Percentiles rank a stretch among this genome's conserved stretches.
Conservation (phyloP, 2,797 vertebrate genomes). For the Apogon talboti region DNA sequence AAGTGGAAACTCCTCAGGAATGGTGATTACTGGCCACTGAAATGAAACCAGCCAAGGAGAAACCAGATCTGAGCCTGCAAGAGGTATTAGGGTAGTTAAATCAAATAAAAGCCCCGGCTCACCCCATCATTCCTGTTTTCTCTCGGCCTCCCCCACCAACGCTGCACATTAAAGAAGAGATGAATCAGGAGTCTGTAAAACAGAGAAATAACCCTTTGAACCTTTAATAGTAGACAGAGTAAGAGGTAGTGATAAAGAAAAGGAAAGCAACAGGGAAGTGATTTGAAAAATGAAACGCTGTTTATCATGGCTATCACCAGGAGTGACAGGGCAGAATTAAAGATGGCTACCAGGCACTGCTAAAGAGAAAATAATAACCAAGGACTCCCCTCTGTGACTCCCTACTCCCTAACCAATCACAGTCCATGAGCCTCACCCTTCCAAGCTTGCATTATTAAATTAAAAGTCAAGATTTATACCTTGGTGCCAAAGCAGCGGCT, state of each 20-base stretch:
- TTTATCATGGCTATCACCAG: slow-evolving; percentile 52
- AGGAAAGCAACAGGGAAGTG: slow-evolving; percentile 31
- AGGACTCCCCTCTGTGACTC: slow-evolving; percentile 59
- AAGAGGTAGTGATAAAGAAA: slow-evolving; percentile 39
- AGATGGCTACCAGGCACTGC: slow-evolving; percentile 36
- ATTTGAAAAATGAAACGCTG: slow-evolving; percentile 54
- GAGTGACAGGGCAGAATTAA: slow-evolving; percentile 36
- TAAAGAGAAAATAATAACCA: slow-evolving; percentile 54
- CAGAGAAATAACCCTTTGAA: slow-evolving; percentile 69
- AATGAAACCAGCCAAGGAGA: slow-evolving; percentile 75
- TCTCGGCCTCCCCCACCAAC: slow-evolving; percentile 37
- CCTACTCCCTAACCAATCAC: slow-evolving; percentile 57
- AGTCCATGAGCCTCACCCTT: slow-evolving; percentile 56
- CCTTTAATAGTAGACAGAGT: slow-evolving; percentile 44
- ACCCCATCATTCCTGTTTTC: slow-evolving; percentile 66
- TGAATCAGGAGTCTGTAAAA: slow-evolving; percentile 70
- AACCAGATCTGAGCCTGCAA: slow-evolving; percentile 74
- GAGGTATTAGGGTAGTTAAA: slow-evolving; percentile 73
- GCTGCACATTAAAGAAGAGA: slow-evolving; percentile 62
- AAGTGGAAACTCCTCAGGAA: slow-evolving; percentile 68
- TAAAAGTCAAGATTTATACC: slow-evolving; percentile 74
- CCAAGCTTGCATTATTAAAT: slow-evolving; percentile 67
- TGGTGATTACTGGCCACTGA: slow-evolving; percentile 70
- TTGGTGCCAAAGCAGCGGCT: slow-evolving; percentile 68
- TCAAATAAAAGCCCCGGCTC: slow-evolving; percentile 59